Evolutionary conservation across 2,888 invertebrate species (phyloP).

Genomic region (Odontocerum albicorne): DNA sequence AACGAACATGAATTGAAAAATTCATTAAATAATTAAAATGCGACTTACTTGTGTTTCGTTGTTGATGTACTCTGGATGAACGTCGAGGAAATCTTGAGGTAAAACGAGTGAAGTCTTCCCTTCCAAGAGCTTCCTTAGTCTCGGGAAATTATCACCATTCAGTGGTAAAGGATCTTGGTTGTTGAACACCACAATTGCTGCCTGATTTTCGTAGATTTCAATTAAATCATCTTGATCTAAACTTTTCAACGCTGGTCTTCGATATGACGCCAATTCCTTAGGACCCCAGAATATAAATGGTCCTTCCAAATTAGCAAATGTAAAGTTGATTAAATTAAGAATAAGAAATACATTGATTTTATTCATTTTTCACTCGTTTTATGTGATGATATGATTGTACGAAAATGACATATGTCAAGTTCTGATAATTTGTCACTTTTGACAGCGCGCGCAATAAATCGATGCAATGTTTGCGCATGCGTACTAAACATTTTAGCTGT

Average conservation of each 20-base stretch:
- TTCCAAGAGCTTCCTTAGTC: constrained; percentile 58
- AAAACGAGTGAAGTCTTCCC: constrained; percentile 55
- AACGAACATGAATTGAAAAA: no score
- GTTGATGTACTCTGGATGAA: constrained; percentile 62
- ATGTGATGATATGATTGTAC: not conserved
- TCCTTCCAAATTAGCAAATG: constrained; percentile 56
- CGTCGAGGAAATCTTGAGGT: constrained; percentile 59
- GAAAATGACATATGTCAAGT: not conserved
- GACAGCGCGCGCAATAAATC: constrained; percentile 3
- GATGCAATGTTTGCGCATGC: not conserved
- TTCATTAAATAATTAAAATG: not conserved
- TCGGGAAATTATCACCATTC: constrained; percentile 57
- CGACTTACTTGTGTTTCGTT: constrained; percentile 59
- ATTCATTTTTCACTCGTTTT: not conserved
- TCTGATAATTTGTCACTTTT: not conserved
- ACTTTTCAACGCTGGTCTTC: constrained; percentile 55
- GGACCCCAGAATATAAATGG: constrained; percentile 64
- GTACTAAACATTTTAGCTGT: no score
- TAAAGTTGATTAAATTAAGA: constrained; percentile 9
- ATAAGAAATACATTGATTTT: not conserved
- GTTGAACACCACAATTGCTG: constrained; percentile 62
- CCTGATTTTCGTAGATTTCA: constrained; percentile 59
- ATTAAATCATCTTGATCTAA: constrained; percentile 59
- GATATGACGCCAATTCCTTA: constrained; percentile 51
- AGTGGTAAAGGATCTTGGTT: constrained; percentile 57